Evolutionary conservation across 2,797 vertebrate genomes (phyloP), one percentile per base, ranked within the genome.

Genomic region (Melanotaenia boesemani): DNA sequence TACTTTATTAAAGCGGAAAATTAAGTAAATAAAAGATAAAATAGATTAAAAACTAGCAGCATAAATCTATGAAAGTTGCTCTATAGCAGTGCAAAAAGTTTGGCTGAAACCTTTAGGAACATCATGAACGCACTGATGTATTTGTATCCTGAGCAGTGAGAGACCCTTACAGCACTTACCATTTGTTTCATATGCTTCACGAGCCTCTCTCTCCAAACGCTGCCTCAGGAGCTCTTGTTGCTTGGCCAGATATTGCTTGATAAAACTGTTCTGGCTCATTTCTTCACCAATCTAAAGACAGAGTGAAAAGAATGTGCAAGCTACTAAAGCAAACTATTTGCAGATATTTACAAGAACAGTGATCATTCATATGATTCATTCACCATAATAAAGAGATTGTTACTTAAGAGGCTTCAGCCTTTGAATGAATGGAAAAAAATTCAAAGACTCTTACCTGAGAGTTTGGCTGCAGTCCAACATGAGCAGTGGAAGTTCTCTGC

Each of bases 211-310:
- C 81, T 97, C 96, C 75, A 97, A 90, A 34, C 96, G 94, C 90
- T 97, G 97, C 72, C 95, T 92, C 74, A 97, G 93, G 32, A 98
- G 94, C 86, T 98, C 96, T 77, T 98, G 96, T 83, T 98, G 97
- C 89, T 97, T 97, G 61, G 96, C 97, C 85, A 98, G 93, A 93
- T 98, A 98, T 90, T 98, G 97, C 86, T 98, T 97, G 88, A 98
- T 98, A 81, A 98, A 97, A 92, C 96, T 97, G 93, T 98, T 98
- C 87, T 97, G 95, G 91, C 97, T 97, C 96, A 98, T 98, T 93
- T 98, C 97, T 90, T 98, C 97, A 1, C 96, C 97, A 80, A 98
- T 98, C 97, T 98, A 87, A 81, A 89, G 2, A 65, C 36, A 30
- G 20, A 79, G 24, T 24, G 26, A n/a, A 41, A 72, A 71, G 30